phyloP scores from a whole-genome alignment of 2,888 invertebrate genomes.

The Philaethria dido region DNA sequence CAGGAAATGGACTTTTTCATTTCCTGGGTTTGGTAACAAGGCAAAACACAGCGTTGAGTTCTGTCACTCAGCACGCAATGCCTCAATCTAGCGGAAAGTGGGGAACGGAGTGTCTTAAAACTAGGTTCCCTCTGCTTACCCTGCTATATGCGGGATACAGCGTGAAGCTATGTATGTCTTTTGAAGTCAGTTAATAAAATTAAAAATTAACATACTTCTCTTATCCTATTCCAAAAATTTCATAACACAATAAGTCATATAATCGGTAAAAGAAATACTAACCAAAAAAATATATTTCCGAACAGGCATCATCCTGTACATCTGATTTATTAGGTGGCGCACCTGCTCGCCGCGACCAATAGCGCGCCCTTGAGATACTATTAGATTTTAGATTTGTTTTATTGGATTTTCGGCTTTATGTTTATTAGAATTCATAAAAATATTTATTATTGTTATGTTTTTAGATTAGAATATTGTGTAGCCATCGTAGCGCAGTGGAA shows the following conservation, averaged over 20 bases:
- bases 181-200: too few relatives aligned
- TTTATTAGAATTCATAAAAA: slow-evolving; percentile 14
- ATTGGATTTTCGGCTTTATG: slow-evolving; percentile 18
- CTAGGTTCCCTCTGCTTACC: too few relatives aligned
- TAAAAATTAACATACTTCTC: background rate
- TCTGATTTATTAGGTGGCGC: slow-evolving; percentile 34
- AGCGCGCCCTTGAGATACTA: slow-evolving; percentile 31
- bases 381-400: slow-evolving; percentile 21
- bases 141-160: too few relatives aligned
- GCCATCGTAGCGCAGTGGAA: too few relatives aligned
- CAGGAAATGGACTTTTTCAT: too few relatives aligned
- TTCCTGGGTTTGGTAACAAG: too few relatives aligned
- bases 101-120: too few relatives aligned
- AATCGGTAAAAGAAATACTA: slow-evolving; percentile 6
- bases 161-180: too few relatives aligned
- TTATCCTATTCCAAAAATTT: slow-evolving; percentile 10
- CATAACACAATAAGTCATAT: slow-evolving; percentile 23
- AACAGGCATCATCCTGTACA: slow-evolving; percentile 31
- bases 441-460: background rate
- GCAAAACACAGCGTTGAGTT: too few relatives aligned
- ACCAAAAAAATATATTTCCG: slow-evolving; percentile 23
- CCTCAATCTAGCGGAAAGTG: too few relatives aligned
- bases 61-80: too few relatives aligned
- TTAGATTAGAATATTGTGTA: background rate
- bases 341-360: slow-evolving; percentile 31